A percentile compares a stretch with the other conserved stretches of the same genome.
phyloP scores from a whole-genome alignment of 2,797 vertebrate species.

The Channa striata region DNA sequence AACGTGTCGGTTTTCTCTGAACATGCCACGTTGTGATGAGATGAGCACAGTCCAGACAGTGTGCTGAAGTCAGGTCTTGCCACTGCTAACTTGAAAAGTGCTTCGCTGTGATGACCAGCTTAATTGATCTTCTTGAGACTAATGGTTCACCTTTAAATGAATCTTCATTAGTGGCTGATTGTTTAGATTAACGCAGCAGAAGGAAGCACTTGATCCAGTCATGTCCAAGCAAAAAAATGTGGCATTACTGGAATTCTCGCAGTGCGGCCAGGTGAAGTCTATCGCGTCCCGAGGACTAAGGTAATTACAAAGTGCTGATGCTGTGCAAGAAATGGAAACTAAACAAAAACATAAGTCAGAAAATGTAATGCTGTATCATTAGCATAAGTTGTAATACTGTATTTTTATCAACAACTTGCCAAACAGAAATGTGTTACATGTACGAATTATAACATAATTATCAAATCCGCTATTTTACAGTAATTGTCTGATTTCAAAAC shows the following conservation, averaged over 20 bases:
- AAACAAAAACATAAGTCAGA: background rate
- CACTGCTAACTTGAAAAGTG: slow-evolving; percentile 73
- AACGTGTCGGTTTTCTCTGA: slow-evolving; percentile 25
- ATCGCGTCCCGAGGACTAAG: background rate
- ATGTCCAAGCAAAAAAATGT: slow-evolving; percentile 40
- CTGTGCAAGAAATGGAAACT: background rate
- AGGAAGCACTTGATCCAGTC: slow-evolving; percentile 41
- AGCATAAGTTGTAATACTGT: too few species aligned
- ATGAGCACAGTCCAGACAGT: slow-evolving; percentile 47
- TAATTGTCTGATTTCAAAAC: background rate
- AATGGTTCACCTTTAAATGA: slow-evolving; percentile 75
- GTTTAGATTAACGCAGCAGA: slow-evolving; percentile 66
- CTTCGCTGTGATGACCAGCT: slow-evolving; percentile 73
- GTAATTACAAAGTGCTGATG: slow-evolving; percentile 1
- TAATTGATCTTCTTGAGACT: slow-evolving; percentile 62
- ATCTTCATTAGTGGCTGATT: slow-evolving; percentile 65
- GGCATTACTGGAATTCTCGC: slow-evolving; percentile 20
- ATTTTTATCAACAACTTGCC: background rate
- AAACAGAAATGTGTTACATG: background rate
- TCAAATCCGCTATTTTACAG: background rate
- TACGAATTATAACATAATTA: too few species aligned
- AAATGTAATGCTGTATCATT: background rate
- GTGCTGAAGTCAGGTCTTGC: slow-evolving; percentile 78
- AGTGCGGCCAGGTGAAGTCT: slow-evolving; percentile 6
- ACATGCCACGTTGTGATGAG: slow-evolving; percentile 62